A percentile compares a stretch with the other conserved stretches of the same genome.
Conservation (phyloP, 2,888 invertebrate species). For the Macroteleia sp. region DNA sequence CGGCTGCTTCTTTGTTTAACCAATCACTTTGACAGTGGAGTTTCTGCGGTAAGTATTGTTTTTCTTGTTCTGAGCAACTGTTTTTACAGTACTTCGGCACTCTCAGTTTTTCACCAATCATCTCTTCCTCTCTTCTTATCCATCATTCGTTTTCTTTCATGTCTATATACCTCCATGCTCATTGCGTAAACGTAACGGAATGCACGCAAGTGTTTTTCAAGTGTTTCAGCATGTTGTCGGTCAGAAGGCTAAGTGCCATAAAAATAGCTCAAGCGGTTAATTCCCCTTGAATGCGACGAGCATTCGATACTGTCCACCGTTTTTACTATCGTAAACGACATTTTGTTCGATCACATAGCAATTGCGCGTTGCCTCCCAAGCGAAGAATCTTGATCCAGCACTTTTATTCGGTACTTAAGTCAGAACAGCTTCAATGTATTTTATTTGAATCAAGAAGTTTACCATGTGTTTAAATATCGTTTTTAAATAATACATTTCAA, state of each 20-base stretch:
- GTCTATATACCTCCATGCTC: conserved; percentile 57
- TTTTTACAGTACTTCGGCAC: conserved; percentile 39
- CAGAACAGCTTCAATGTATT: too few species aligned
- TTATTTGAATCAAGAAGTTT: too few species aligned
- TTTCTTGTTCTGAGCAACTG: conserved; percentile 29
- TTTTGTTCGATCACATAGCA: conserved; percentile 58
- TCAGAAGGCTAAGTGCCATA: conserved; percentile 80
- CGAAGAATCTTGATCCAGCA: conserved; percentile 38
- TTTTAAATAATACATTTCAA: too few species aligned
- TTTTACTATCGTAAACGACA: conserved; percentile 59
- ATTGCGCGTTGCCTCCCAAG: conserved; percentile 45
- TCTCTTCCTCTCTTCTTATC: conserved; percentile 51
- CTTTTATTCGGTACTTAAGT: conserved; percentile 26
- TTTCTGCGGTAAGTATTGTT: conserved; percentile 47
- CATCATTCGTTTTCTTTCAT: conserved; percentile 56
- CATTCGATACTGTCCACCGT: conserved; percentile 67
- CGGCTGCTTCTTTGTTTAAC: conserved; percentile 4
- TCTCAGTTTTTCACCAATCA: conserved; percentile 57
- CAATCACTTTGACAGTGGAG: conserved; percentile 13
- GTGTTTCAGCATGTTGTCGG: conserved; percentile 82
- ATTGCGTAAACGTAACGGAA: conserved; percentile 81
- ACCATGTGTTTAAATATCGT: too few species aligned
- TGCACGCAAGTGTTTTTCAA: conserved; percentile 83
- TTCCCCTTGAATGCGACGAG: conserved; percentile 67
- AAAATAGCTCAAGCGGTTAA: conserved; percentile 78